Evolutionary conservation across 2,113 vertebrate genomes (phyloP).

Genomic region (Anolis carolinensis): DNA sequence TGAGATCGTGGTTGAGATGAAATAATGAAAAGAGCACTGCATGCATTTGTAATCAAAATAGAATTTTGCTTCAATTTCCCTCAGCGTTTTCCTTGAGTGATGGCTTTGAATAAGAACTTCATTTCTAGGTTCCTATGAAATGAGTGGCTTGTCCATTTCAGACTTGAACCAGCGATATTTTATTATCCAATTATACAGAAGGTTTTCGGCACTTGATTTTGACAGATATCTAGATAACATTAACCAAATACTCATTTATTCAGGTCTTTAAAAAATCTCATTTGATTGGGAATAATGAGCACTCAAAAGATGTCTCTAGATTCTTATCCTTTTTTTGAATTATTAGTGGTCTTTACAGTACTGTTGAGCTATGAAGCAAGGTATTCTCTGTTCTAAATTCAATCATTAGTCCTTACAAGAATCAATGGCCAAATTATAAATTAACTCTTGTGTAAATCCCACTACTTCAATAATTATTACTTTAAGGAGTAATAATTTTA

Average conservation of each 20-base stretch:
- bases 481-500: no score
- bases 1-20: neutral
- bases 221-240: neutral
- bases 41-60: neutral
- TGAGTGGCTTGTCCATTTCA: conserved; percentile 5
- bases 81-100: neutral
- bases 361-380: neutral
- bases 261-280: conserved; percentile 24
- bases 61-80: conserved; percentile 6
- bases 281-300: conserved; percentile 51
- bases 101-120: neutral
- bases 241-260: conserved; percentile 13
- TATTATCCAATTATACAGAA: conserved; percentile 11
- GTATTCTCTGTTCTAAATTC: neutral
- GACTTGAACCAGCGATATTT: neutral
- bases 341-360: rapidly evolving
- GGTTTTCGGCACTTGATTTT: neutral
- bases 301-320: conserved; percentile 25
- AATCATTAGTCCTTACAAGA: no score
- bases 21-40: neutral
- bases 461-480: no score
- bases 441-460: no score
- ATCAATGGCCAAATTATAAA: no score
- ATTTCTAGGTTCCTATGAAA: neutral
- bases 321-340: neutral